Evolutionary conservation across 2,797 vertebrate species (phyloP).

Genomic region (Channallabes apus): DNA sequence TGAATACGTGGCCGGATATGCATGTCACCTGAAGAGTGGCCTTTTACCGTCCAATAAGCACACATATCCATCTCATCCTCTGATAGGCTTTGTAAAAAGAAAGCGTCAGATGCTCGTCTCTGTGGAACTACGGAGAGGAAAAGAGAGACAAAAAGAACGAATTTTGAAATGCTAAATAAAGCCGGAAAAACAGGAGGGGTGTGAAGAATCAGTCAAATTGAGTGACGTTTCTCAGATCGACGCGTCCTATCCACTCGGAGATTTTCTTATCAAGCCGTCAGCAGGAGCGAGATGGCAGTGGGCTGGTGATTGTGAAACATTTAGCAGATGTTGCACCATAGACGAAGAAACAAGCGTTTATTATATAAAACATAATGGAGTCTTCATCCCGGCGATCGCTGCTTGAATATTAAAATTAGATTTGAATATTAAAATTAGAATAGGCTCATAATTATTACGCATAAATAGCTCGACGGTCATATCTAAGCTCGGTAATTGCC

Average conservation of each 20-base stretch:
- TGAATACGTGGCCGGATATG: constrained; percentile 93
- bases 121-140: constrained; percentile 73
- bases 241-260: constrained; percentile 83
- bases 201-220: constrained; percentile 81
- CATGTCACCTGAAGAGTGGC: constrained; percentile 92
- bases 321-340: constrained; percentile 71
- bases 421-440: background rate
- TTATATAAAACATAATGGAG: background rate
- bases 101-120: constrained; percentile 73
- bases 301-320: constrained; percentile 80
- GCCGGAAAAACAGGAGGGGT: constrained; percentile 60
- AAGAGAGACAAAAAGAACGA: constrained; percentile 52
- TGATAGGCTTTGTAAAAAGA: constrained; percentile 88
- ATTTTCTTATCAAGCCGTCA: constrained; percentile 91
- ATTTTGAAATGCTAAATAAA: constrained; percentile 88
- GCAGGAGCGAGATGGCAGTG: constrained; percentile 77
- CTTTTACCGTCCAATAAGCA: constrained; percentile 97
- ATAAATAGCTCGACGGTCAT: constrained; percentile 7
- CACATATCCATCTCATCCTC: constrained; percentile 89
- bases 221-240: constrained; percentile 89
- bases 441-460: constrained; percentile 12
- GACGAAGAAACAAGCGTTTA: constrained; percentile 4
- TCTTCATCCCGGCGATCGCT: background rate
- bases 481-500: background rate
- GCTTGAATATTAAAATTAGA: background rate